These are phyloP conservation scores for Synchiropus splendidus DNA, from an alignment of 2,113 vertebrate species.

Conservation along the genomic window DNA sequence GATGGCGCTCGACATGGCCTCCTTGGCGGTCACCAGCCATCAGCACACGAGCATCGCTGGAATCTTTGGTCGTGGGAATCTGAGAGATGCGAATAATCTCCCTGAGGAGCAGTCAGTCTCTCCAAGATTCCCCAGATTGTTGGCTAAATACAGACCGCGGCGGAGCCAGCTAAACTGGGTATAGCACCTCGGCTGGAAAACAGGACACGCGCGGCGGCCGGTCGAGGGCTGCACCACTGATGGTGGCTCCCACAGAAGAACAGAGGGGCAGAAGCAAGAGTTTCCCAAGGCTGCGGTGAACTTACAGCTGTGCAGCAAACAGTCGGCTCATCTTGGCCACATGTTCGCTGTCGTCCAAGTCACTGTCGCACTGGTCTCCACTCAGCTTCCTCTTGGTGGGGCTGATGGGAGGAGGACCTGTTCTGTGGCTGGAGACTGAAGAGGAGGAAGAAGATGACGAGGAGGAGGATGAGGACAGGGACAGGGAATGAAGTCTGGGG, in stretches of 20 bases:
- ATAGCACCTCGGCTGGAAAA: constrained; percentile 27
- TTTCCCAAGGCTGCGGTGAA: too few species aligned
- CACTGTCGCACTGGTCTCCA: constrained; percentile 80
- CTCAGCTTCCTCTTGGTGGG: constrained; percentile 91
- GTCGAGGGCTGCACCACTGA: too few species aligned
- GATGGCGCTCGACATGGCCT: too few species aligned
- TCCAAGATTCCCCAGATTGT: constrained; percentile 34
- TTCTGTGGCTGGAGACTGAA: constrained; percentile 80
- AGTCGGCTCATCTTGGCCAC: constrained; percentile 91
- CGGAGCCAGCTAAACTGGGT: constrained; percentile 37
- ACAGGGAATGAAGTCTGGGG: constrained; percentile 85
- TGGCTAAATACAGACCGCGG: constrained; percentile 34
- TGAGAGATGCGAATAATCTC: constrained; percentile 40
- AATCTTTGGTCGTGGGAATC: constrained; percentile 59
- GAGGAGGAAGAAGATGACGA: constrained; percentile 55
- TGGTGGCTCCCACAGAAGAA: too few species aligned
- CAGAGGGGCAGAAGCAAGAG: too few species aligned
- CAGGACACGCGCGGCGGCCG: constrained; percentile 26
- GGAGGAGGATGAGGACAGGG: constrained; percentile 71
- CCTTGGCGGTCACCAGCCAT: constrained; percentile 49
- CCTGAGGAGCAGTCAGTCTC: constrained; percentile 25
- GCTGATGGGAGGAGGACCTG: constrained; percentile 92
- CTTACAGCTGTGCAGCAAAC: constrained; percentile 87
- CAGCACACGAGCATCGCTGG: constrained; percentile 66
- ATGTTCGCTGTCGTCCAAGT: constrained; percentile 85